phyloP scores from a whole-genome alignment of 2,888 invertebrate species.

The Cheiracanthium punctorium region DNA sequence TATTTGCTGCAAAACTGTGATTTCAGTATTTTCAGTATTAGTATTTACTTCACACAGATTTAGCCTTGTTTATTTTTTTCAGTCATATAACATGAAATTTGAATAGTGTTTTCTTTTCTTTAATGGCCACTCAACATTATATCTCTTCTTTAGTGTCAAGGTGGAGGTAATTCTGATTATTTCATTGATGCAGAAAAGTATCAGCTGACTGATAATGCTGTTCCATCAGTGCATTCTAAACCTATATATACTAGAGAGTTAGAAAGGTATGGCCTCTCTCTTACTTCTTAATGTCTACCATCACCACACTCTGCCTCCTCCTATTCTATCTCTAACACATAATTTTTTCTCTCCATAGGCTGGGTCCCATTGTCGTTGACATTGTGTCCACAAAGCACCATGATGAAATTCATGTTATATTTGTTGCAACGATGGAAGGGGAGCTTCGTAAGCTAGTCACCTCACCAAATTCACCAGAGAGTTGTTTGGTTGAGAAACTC shows the following conservation, averaged over 20 bases:
- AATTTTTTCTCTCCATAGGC: conserved; percentile 73
- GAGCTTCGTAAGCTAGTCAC: conserved; percentile 88
- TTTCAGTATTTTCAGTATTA: too few relatives aligned
- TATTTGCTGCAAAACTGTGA: too few relatives aligned
- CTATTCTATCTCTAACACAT: not conserved
- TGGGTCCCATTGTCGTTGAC: conserved; percentile 84
- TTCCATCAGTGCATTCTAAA: conserved; percentile 83
- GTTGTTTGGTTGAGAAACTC: conserved; percentile 91
- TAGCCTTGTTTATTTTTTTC: too few relatives aligned
- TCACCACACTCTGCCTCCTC: not conserved
- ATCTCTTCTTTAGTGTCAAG: conserved; percentile 71
- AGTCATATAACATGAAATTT: too few relatives aligned
- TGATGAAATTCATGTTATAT: conserved; percentile 84
- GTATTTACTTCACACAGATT: too few relatives aligned
- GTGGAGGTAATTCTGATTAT: conserved; percentile 59
- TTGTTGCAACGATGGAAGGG: conserved; percentile 86
- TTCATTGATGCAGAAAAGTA: conserved; percentile 80
- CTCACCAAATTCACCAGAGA: conserved; percentile 81
- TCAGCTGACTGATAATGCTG: conserved; percentile 90
- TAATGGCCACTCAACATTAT: not conserved
- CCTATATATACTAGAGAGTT: conserved; percentile 84
- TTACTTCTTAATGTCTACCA: not conserved
- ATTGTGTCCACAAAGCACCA: conserved; percentile 84
- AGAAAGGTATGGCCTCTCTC: conserved; percentile 79
- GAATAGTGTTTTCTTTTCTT: too few relatives aligned